A percentile compares a stretch with the other conserved stretches of the same genome.
Conservation (phyloP, 2,797 vertebrate genomes). For the Pterois miles region DNA sequence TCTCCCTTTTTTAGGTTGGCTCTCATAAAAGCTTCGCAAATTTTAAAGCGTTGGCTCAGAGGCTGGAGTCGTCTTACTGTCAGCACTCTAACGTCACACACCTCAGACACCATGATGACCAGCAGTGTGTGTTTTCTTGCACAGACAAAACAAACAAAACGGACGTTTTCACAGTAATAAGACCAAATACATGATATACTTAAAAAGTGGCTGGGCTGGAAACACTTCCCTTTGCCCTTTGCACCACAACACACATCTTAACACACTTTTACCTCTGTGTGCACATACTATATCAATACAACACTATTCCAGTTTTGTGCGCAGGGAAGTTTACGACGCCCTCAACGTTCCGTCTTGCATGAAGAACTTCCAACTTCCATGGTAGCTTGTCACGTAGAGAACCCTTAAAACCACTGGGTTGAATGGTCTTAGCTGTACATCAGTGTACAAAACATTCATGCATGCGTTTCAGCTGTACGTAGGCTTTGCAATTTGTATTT, state of each 20-base stretch:
- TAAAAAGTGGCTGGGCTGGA: slow-evolving; percentile 18
- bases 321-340: slow-evolving; percentile 49
- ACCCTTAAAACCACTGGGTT: slow-evolving; percentile 55
- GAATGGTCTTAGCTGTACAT: slow-evolving; percentile 79
- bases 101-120: slow-evolving; percentile 59
- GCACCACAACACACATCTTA: neutral
- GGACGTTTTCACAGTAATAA: slow-evolving; percentile 17
- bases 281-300: slow-evolving; percentile 41
- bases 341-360: slow-evolving; percentile 65
- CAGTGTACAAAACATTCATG: slow-evolving; percentile 79
- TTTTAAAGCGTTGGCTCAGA: slow-evolving; percentile 45
- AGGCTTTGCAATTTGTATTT: slow-evolving; percentile 84
- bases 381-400: slow-evolving; percentile 60
- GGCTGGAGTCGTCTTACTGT: slow-evolving; percentile 34
- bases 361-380: slow-evolving; percentile 62
- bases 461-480: slow-evolving; percentile 84
- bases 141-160: slow-evolving; percentile 28
- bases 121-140: slow-evolving; percentile 53
- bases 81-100: slow-evolving; percentile 51
- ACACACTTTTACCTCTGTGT: slow-evolving; percentile 55
- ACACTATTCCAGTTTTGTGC: slow-evolving; percentile 55
- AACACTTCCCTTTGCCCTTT: slow-evolving; percentile 1
- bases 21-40: slow-evolving; percentile 63
- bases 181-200: slow-evolving; percentile 47
- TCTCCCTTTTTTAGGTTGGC: slow-evolving; percentile 64